Evolutionary conservation across 2,113 vertebrate genomes (phyloP).

Genomic region (Indicator maculatus): DNA sequence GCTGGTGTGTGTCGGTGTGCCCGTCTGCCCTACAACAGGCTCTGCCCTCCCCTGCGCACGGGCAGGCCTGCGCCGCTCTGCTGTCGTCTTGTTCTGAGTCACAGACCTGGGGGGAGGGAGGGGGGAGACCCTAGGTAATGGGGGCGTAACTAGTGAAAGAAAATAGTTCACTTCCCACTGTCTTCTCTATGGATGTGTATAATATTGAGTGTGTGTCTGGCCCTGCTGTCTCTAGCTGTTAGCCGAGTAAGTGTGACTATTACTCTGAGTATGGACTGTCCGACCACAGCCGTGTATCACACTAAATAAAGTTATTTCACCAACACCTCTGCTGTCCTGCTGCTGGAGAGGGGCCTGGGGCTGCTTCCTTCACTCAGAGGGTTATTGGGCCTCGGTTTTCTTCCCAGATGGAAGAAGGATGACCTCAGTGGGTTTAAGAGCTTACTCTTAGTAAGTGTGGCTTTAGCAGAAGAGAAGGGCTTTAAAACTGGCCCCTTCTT

Average conservation of each 20-base stretch:
- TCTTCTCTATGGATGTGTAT: slow-evolving; percentile 86
- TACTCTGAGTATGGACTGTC: slow-evolving; percentile 88
- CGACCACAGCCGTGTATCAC: slow-evolving; percentile 87
- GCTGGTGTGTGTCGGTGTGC: slow-evolving; percentile 65
- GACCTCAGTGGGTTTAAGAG: not conserved
- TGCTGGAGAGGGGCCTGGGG: not conserved
- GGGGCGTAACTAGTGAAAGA: slow-evolving; percentile 53
- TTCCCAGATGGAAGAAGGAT: not conserved
- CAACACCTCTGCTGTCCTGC: slow-evolving; percentile 39
- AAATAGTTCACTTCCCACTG: slow-evolving; percentile 79
- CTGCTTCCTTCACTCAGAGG: not conserved
- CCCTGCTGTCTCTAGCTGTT: slow-evolving; percentile 90
- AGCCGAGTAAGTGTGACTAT: slow-evolving; percentile 88
- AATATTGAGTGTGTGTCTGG: slow-evolving; percentile 85
- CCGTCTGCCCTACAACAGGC: slow-evolving; percentile 45
- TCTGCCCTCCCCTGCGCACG: slow-evolving; percentile 30
- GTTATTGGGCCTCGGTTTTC: not conserved
- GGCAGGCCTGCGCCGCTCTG: slow-evolving; percentile 44
- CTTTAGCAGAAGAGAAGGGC: not conserved
- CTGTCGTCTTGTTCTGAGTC: slow-evolving; percentile 55
- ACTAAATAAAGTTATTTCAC: slow-evolving; percentile 86
- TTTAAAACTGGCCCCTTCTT: not conserved
- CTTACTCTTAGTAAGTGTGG: fast-evolving
- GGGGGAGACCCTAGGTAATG: slow-evolving; percentile 3
- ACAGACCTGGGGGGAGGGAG: slow-evolving; percentile 24